Base-by-base conservation (phyloP, 2,888 invertebrate genomes). In the Pherbina coryleti region DNA sequence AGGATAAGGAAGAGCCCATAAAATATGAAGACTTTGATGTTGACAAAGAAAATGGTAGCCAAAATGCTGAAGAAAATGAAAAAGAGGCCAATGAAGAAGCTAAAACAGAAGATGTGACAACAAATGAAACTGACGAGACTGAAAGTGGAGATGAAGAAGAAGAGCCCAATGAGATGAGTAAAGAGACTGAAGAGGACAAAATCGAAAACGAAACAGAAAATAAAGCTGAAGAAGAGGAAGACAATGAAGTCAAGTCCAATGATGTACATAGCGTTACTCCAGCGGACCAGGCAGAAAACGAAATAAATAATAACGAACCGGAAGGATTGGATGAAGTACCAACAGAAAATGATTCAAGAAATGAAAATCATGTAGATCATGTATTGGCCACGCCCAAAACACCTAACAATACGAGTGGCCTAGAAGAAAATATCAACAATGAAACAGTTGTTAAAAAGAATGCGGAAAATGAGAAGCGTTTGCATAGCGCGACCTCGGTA, bases 261-360 rank as follows among this genome's bases (percentile, higher is more conserved):
- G 14, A 79, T 64, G 51, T 44, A 64, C 37, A 11, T 44, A 70
- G 67, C 28, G 75, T 19, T 57, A 77, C 9, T 78, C 64, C 28
- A 5, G 67, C 70, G 8, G 72, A 60, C 7, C 60, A 60, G n/a
- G 22, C 17, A 60, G 73, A 73, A 3, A 19, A 60, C 44, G 62
- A 49, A 44, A 51, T 14, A 64, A 34, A 28, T 64, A 28, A 64
- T n/a, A 70, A 28, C 8, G 70, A 55, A 70, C 78, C 79, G 51
- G 83, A 82, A 49, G 81, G 82, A 49, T 79, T 83, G 78, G 80
- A 19, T 4, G 11, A 34, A n/a, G 49, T 11, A 19, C 34, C 1
- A 44, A 31, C 79, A 72, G 81, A 82, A 37, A 76, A 77, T 70
- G 79, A 78, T 19, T 80, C 31, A 72, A 60, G 7, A 19, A 8